Base-by-base conservation (phyloP, 35 echinoderm and acorn worm genomes). In the Stichopus chloronotus region DNA sequence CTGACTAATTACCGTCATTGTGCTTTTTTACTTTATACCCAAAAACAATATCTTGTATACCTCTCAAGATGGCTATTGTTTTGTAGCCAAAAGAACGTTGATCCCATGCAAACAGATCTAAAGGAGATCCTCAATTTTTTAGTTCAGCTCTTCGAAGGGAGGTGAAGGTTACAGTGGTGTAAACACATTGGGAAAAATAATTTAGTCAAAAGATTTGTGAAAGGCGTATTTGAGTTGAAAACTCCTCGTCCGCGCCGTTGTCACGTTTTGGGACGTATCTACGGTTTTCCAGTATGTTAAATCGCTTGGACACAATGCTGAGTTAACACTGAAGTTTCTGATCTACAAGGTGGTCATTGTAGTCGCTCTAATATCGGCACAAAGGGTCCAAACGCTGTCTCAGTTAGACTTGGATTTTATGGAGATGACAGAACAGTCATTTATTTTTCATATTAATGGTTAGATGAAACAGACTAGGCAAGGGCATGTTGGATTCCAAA, bases 91-190 rank as follows among this genome's bases (percentile, higher is more conserved):
- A 78, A 61, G 69, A 53, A 91, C 43, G 55, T 77, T 91, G 71
- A 91, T 92, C 90, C 90, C 25, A 52, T 92, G 57, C 76, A 92
- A 59, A 78, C 90, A 92, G 53, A 61, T 92, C 22, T 92, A 7
- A 58, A 78, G 21, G 53, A 79, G 63, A 60, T 81, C 71, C 53
- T 92, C 7, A 8, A 92, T 58, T 92, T 79, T 30, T 81, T 92
- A 79, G 63, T 72, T 79, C 54, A 78, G 55, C 77, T 79, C 9
- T 92, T 23, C 58, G 90, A 81, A 52, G 10, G 6, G 23, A 76
- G 59, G 59, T 72, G 13, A 74, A 54, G 52, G 61, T 90, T 72
- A 76, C 69, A 90, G 77, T 78, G 90, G 53, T 81, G 17, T 58
- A n/a, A 81, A 81, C 56, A 79, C 52, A 79, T 81, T 14, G 77